Evolutionary conservation across 2,797 vertebrate species (phyloP), one percentile per base, ranked within the genome.

Genomic region (Rhadinocentrus ornatus): DNA sequence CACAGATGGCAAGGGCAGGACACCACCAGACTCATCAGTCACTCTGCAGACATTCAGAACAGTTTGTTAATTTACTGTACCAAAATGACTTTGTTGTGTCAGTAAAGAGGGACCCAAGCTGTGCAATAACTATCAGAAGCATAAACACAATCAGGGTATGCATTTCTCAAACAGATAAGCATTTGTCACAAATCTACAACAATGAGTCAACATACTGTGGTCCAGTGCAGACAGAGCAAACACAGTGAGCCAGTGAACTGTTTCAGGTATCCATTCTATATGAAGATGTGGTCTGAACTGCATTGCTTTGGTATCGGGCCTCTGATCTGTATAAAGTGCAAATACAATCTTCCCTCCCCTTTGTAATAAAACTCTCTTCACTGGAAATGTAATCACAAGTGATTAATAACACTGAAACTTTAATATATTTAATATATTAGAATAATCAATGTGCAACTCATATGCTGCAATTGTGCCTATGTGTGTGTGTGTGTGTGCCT

Each of bases 1-100:
- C 78, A 18, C 74, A 81, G 80, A 87, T 83, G 82, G 71, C 83
- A 86, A 91, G 81, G 88, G 60, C 83, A 87, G 70, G 79, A 85
- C 74, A 24, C 60, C 39, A n/a, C 41, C 34, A 6, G 69, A 63
- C 61, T 76, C 85, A 86, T 90, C 80, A 73, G 83, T 90, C 87
- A 85, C 41, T 1, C 69, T 0, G 10, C 68, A 70, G 80, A 76
- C 74, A 39, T 70, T 73, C 60, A 70, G 53, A 80, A 61, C 41
- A 39, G 24, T 83, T 89, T 62, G 78, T 88, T 90, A 64, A 83
- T 90, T 83, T 74, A 86, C 69, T 65, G 57, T 48, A 70, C 71
- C 73, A 53, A 59, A 80, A 74, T 24, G 29, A 73, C 71, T 77
- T 75, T 69, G 65, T 58, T 35, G 39, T 34, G 66, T 66, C 9